Conservation (phyloP, 2,113 vertebrate species). For the Ophiodon elongatus region DNA sequence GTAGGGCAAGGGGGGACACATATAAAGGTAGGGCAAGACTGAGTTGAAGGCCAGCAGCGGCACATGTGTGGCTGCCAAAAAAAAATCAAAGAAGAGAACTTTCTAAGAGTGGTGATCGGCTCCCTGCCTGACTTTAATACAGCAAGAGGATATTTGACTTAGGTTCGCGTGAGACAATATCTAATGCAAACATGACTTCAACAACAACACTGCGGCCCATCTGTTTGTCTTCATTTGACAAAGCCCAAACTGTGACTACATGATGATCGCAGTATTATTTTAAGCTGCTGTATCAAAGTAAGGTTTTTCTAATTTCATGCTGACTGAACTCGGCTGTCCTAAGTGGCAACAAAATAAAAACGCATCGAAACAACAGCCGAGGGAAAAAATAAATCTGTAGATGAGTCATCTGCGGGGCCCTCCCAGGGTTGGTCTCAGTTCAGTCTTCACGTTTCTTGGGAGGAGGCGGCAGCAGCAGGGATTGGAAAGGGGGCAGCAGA, state of each 20-base stretch:
- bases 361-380: slow-evolving; percentile 33
- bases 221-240: slow-evolving; percentile 46
- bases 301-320: slow-evolving; percentile 49
- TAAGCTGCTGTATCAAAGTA: slow-evolving; percentile 19
- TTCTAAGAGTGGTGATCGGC: neutral
- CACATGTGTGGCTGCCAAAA: neutral
- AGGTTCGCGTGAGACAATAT: slow-evolving; percentile 16
- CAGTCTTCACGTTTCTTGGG: slow-evolving; percentile 53
- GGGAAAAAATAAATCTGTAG: slow-evolving; percentile 52
- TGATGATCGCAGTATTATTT: slow-evolving; percentile 30
- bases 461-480: slow-evolving; percentile 50
- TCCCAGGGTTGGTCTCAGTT: slow-evolving; percentile 63
- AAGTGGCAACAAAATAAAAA: slow-evolving; percentile 22
- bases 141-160: neutral
- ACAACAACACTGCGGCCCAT: slow-evolving; percentile 12
- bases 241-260: slow-evolving; percentile 13
- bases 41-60: neutral
- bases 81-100: neutral
- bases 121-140: neutral
- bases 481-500: slow-evolving; percentile 56
- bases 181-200: slow-evolving; percentile 16
- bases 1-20: slow-evolving; percentile 23
- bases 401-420: slow-evolving; percentile 77
- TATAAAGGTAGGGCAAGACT: slow-evolving; percentile 6
- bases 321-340: slow-evolving; percentile 25